phyloP scores from a whole-genome alignment of 1,140 invertebrate genomes.

The Heliconius nattereri region DNA sequence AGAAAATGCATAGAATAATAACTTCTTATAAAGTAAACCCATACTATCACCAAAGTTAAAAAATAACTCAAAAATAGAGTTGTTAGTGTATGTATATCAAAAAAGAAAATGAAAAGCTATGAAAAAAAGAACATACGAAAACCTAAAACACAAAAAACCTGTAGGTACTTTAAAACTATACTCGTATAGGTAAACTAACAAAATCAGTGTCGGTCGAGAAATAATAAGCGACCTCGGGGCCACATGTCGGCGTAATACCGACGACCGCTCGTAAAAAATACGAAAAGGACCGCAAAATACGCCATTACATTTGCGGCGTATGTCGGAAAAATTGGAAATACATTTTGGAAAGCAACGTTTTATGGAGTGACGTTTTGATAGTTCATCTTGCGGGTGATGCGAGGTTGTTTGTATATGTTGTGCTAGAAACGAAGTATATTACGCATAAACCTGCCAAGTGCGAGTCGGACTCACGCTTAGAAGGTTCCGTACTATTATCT shows the following conservation, averaged over 20 bases:
- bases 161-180: not conserved
- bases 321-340: conserved; percentile 66
- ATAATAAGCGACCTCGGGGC: conserved; percentile 66
- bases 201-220: conserved; percentile 56
- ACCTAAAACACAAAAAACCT: not conserved
- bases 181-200: conserved; percentile 18
- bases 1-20: no score
- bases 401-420: not conserved
- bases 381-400: conserved; percentile 32
- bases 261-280: conserved; percentile 70
- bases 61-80: no score
- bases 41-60: no score
- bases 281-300: conserved; percentile 69
- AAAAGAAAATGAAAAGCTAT: not conserved
- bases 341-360: conserved; percentile 56
- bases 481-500: no score
- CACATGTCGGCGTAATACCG: conserved; percentile 71
- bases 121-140: not conserved
- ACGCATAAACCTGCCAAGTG: no score
- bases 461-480: no score
- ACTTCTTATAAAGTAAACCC: no score
- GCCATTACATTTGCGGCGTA: conserved; percentile 66
- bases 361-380: conserved; percentile 55
- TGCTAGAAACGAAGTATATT: no score
- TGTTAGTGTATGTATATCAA: no score